Evolutionary conservation across 2,113 vertebrate genomes (phyloP).

Genomic region (Pelodiscus sinensis): DNA sequence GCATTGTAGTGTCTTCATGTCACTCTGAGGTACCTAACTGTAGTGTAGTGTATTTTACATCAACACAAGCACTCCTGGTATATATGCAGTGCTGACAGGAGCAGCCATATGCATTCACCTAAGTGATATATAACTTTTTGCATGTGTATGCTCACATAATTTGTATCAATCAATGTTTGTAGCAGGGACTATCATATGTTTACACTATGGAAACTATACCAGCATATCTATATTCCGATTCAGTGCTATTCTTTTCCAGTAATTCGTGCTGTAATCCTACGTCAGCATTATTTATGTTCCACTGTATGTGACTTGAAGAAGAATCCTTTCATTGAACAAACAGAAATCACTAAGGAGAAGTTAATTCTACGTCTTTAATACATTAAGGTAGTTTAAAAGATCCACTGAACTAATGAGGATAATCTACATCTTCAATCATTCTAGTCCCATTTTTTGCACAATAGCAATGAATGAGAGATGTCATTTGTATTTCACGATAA

Average conservation of each 20-base stretch:
- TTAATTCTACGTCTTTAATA: not conserved
- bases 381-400: not conserved
- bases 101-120: too few species aligned
- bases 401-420: not conserved
- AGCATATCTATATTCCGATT: not conserved
- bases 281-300: not conserved
- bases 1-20: too few species aligned
- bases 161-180: not conserved
- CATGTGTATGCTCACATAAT: not conserved
- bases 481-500: not conserved
- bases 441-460: not conserved
- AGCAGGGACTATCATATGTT: not conserved
- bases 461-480: not conserved
- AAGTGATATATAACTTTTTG: not conserved
- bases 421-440: not conserved
- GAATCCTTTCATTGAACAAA: not conserved
- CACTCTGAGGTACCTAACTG: too few species aligned
- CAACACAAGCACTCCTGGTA: too few species aligned
- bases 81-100: too few species aligned
- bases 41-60: too few species aligned
- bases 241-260: accelerated
- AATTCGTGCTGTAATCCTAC: not conserved
- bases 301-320: not conserved
- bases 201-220: not conserved
- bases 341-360: not conserved